phyloP scores from a whole-genome alignment of 2,113 vertebrate genomes.

The Oncorhynchus mykiss region DNA sequence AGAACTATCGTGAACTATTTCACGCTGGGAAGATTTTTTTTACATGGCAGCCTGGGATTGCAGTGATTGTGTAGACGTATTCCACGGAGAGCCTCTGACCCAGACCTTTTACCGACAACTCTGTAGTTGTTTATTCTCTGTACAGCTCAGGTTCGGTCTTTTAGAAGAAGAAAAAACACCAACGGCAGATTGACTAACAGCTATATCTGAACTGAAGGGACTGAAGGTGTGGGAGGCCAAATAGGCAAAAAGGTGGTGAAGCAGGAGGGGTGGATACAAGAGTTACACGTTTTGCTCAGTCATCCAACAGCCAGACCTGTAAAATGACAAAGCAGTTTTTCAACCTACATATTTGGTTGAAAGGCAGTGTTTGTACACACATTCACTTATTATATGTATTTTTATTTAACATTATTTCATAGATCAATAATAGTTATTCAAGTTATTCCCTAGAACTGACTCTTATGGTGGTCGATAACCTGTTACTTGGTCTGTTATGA shows the following conservation, averaged over 20 bases:
- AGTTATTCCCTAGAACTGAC: not conserved
- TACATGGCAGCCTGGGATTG: too few species aligned
- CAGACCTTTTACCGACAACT: not conserved
- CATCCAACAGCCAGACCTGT: not conserved
- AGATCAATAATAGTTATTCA: not conserved
- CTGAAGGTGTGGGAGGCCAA: not conserved
- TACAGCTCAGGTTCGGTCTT: not conserved
- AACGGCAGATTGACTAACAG: not conserved
- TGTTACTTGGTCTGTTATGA: too few species aligned
- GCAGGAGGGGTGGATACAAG: not conserved
- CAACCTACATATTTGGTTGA: not conserved
- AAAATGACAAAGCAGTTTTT: not conserved
- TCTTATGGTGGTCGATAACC: not conserved
- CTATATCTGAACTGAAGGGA: not conserved
- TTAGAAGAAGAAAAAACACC: not conserved
- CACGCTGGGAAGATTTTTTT: too few species aligned
- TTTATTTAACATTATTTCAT: too few species aligned
- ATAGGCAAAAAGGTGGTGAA: not conserved
- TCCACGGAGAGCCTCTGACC: not conserved
- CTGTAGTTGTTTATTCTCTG: conserved; percentile 42
- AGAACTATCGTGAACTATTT: too few species aligned
- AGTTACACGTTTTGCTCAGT: not conserved
- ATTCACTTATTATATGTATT: not conserved
- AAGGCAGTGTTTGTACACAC: not conserved
- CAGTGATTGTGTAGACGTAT: too few species aligned